Conservation (phyloP, 2,888 invertebrate genomes). For the Cheiracanthium punctorium region DNA sequence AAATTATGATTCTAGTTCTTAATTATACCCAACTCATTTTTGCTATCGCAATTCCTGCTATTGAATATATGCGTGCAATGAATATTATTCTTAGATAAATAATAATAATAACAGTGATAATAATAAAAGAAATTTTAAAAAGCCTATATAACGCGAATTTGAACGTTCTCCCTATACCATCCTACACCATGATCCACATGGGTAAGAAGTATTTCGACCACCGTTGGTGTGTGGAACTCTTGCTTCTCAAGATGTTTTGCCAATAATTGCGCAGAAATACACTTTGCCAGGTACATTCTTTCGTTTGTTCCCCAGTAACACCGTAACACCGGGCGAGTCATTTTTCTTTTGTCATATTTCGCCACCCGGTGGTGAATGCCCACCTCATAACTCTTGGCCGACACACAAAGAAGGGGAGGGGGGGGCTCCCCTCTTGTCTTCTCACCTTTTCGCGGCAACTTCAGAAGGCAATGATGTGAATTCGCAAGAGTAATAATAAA, state of each 20-base stretch:
- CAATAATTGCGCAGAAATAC: not conserved
- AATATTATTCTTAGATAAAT: no score
- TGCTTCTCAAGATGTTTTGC: not conserved
- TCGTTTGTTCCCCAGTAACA: not conserved
- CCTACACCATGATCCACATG: no score
- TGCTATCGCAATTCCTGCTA: no score
- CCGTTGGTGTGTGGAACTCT: no score
- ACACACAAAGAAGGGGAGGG: conserved; percentile 46
- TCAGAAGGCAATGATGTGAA: conserved; percentile 40
- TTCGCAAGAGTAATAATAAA: not conserved
- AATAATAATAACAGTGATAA: no score
- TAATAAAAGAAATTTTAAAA: no score
- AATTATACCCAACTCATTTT: no score
- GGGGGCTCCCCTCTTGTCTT: conserved; percentile 62
- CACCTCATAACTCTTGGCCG: conserved; percentile 63
- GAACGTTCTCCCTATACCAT: no score
- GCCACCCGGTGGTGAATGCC: conserved; percentile 21
- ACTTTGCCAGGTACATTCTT: conserved; percentile 1
- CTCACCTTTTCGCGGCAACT: conserved; percentile 49
- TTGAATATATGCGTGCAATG: no score
- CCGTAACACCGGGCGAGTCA: conserved; percentile 5
- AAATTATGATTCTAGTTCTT: no score
- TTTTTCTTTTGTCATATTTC: not conserved
- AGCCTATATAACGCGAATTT: no score
- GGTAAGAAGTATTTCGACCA: no score